These are phyloP conservation scores for Molossus molossus DNA, from an alignment of 2,797 vertebrate genomes.

Conservation along the genomic window DNA sequence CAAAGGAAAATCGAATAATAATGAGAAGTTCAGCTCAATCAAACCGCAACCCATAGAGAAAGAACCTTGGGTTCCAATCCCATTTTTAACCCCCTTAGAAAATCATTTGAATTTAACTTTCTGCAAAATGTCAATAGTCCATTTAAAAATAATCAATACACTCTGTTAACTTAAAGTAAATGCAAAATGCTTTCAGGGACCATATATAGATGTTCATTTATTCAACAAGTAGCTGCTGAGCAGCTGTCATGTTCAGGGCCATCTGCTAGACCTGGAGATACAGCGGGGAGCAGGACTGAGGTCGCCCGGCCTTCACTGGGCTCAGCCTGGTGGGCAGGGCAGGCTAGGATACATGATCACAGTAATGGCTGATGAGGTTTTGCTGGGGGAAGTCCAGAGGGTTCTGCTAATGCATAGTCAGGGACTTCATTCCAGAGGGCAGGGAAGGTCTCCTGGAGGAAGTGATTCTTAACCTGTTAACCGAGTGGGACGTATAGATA, in stretches of 20 bases:
- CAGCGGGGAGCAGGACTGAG: not conserved
- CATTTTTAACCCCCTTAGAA: constrained; percentile 27
- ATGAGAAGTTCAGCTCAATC: not conserved
- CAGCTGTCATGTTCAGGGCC: not conserved
- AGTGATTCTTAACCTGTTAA: constrained; percentile 11
- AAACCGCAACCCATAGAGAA: not conserved
- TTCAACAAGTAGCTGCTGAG: not conserved
- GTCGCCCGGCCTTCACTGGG: not conserved
- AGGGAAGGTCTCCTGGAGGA: not conserved
- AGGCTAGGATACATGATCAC: not conserved
- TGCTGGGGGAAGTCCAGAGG: not conserved
- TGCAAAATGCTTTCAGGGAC: constrained; percentile 1
- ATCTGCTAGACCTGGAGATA: not conserved
- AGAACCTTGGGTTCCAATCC: not conserved
- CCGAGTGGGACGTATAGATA: too few relatives aligned
- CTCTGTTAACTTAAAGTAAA: constrained; percentile 31
- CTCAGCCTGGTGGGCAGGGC: not conserved
- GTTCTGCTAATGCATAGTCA: constrained; percentile 30
- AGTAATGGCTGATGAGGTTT: not conserved
- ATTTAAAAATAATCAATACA: constrained; percentile 32
- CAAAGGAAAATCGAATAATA: not conserved
- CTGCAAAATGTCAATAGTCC: constrained; percentile 4
- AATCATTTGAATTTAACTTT: constrained; percentile 63
- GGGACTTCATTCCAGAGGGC: not conserved
- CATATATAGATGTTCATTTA: not conserved